These are phyloP conservation scores for Allophyes oxyacanthae DNA, from an alignment of 2,888 invertebrate species.

Conservation along the genomic window DNA sequence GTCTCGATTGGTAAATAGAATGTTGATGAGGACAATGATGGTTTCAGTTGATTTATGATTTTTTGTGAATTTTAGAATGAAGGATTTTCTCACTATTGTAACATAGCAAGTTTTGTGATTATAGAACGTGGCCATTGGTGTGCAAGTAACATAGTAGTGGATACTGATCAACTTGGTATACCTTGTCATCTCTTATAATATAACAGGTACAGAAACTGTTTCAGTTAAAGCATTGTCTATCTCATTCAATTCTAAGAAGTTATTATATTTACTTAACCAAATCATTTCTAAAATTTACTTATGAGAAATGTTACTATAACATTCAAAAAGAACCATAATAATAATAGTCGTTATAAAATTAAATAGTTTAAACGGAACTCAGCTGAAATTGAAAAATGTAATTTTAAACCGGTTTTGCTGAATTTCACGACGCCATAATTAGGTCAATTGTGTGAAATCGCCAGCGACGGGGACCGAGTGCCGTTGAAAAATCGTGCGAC, in stretches of 20 bases:
- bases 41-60: too few relatives aligned
- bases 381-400: constrained; percentile 41
- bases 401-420: constrained; percentile 50
- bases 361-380: constrained; percentile 34
- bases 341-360: constrained; percentile 37
- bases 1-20: neutral
- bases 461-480: constrained; percentile 42
- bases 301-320: constrained; percentile 19
- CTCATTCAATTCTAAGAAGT: too few relatives aligned
- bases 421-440: constrained; percentile 58
- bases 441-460: constrained; percentile 65
- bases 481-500: constrained; percentile 50
- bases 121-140: too few relatives aligned
- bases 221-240: too few relatives aligned
- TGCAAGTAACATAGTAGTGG: too few relatives aligned
- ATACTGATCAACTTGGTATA: too few relatives aligned
- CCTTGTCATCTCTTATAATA: too few relatives aligned
- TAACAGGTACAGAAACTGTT: too few relatives aligned
- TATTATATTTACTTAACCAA: neutral
- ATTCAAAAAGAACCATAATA: constrained; percentile 17
- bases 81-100: too few relatives aligned
- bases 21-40: too few relatives aligned
- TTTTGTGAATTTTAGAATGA: too few relatives aligned
- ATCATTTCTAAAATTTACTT: constrained; percentile 8
- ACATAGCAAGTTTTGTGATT: too few relatives aligned